These are phyloP conservation scores for Machaerirhynchus nigripectus DNA, from an alignment of 2,113 vertebrate species.

Conservation along the genomic window DNA sequence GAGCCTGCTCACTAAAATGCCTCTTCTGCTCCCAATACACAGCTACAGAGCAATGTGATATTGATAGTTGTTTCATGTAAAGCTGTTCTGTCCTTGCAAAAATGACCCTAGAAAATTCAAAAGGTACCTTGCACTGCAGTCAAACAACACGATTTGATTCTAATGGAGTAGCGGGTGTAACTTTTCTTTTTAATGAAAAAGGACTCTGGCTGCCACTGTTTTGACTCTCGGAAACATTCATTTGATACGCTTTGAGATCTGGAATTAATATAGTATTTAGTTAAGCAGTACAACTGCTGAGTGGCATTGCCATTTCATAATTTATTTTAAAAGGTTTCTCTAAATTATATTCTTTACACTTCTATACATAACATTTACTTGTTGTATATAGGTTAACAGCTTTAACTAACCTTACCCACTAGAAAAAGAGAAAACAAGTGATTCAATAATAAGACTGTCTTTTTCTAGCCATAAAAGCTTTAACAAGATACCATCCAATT, in stretches of 20 bases:
- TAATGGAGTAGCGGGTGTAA: background rate
- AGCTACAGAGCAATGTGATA: background rate
- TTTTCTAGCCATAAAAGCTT: background rate
- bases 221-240: background rate
- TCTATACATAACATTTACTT: background rate
- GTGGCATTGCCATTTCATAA: background rate
- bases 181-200: background rate
- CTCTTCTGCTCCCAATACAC: background rate
- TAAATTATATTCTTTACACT: background rate
- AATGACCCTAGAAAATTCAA: constrained; percentile 3
- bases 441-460: background rate
- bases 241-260: background rate
- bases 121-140: background rate
- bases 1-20: background rate
- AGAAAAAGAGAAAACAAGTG: background rate
- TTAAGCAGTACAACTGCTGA: background rate
- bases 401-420: background rate
- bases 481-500: background rate
- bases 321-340: background rate
- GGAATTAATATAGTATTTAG: background rate
- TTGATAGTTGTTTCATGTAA: background rate
- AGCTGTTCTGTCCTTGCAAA: background rate
- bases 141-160: background rate
- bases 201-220: background rate
- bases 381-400: background rate